Conservation (phyloP, 1,140 invertebrate species). For the Portunus trituberculatus region DNA sequence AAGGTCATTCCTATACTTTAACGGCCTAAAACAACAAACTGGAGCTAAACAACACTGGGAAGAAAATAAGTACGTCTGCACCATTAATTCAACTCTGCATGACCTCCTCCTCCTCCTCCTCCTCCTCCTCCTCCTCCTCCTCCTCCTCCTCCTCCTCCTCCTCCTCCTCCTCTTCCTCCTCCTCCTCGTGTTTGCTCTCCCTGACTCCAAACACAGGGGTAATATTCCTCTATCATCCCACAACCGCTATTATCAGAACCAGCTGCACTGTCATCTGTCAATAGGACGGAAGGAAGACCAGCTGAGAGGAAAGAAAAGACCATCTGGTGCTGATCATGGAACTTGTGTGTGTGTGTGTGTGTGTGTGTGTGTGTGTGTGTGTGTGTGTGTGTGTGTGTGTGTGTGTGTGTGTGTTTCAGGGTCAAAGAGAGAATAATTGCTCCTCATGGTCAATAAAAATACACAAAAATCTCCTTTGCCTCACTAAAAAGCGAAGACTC, state of each 20-base stretch:
- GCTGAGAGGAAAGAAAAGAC: neutral
- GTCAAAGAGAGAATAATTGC: neutral
- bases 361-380: conserved; percentile 56
- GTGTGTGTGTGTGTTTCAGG: conserved; percentile 44
- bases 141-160: neutral
- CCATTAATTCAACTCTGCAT: neutral
- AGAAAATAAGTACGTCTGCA: neutral
- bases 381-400: conserved; percentile 53
- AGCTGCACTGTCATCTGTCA: neutral
- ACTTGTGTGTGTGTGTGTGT: neutral
- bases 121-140: too few relatives aligned
- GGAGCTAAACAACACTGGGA: neutral
- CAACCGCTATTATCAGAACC: neutral
- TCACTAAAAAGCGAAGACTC: conserved; percentile 9
- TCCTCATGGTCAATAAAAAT: neutral
- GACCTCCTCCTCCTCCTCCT: neutral
- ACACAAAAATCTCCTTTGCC: neutral
- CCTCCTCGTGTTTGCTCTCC: neutral
- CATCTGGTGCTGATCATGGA: too few relatives aligned
- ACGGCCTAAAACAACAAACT: neutral
- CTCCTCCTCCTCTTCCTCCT: too few relatives aligned
- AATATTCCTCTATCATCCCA: neutral
- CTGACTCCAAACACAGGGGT: neutral
- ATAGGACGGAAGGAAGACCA: neutral
- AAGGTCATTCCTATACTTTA: neutral